These are phyloP conservation scores for Steatocranus sp. DNA, from an alignment of 2,797 vertebrate genomes.

Conservation along the genomic window DNA sequence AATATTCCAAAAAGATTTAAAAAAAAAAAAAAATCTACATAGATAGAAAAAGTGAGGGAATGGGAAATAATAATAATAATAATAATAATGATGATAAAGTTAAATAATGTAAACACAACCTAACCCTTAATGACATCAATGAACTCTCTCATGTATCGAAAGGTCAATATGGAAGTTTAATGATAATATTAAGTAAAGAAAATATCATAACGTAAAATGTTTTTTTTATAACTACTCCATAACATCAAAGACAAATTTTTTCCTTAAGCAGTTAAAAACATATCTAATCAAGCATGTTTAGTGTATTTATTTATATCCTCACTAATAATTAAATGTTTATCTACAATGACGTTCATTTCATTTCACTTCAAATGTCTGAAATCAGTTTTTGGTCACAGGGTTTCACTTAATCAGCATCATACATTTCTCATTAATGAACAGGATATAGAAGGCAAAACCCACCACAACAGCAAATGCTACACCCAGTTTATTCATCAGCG, in stretches of 20 bases:
- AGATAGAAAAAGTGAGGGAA: background rate
- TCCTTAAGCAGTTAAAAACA: too few relatives aligned
- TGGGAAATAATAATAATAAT: rapidly evolving
- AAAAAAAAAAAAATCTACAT: background rate
- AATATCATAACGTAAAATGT: background rate
- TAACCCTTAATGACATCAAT: background rate
- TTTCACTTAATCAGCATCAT: background rate
- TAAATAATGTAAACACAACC: background rate
- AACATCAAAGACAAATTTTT: background rate
- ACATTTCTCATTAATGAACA: background rate
- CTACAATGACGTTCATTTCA: background rate
- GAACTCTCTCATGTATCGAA: background rate
- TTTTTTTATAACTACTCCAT: background rate
- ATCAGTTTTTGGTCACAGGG: background rate
- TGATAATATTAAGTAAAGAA: background rate
- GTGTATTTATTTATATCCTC: too few relatives aligned
- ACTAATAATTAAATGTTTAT: too few relatives aligned
- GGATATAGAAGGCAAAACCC: background rate
- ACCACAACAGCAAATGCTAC: background rate
- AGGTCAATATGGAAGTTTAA: background rate
- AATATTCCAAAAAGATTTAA: background rate
- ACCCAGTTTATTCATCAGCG: background rate
- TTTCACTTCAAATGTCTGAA: background rate
- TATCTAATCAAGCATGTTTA: too few relatives aligned
- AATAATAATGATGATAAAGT: background rate